phyloP scores from a whole-genome alignment of 2,888 invertebrate genomes.

The Thalpophila matura region DNA sequence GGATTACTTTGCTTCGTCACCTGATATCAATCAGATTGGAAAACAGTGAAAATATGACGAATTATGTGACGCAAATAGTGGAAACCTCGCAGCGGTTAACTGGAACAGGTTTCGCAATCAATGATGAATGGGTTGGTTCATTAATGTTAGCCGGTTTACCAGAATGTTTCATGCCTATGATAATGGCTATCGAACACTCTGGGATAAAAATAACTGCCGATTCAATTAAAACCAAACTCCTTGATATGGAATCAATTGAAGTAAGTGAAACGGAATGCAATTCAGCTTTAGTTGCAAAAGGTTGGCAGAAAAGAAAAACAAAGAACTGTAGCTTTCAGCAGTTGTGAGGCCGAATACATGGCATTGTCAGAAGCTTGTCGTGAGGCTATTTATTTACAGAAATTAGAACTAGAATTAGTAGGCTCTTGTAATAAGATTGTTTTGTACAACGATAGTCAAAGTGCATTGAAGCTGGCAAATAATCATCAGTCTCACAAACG shows the following conservation, averaged over 20 bases:
- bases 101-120: slow-evolving; percentile 1
- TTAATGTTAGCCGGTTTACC: slow-evolving; percentile 5
- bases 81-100: neutral
- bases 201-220: neutral
- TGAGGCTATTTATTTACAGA: slow-evolving; percentile 28
- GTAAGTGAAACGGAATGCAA: neutral
- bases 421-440: neutral
- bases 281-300: neutral
- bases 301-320: neutral
- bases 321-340: slow-evolving; percentile 18
- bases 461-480: neutral
- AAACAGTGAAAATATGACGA: slow-evolving; percentile 4
- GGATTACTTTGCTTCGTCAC: slow-evolving; percentile 6
- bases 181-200: slow-evolving; percentile 4
- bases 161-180: neutral
- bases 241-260: neutral
- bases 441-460: neutral
- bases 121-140: slow-evolving; percentile 4
- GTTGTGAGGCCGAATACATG: slow-evolving; percentile 32
- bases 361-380: slow-evolving; percentile 38
- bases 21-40: slow-evolving; percentile 1
- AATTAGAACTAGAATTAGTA: slow-evolving; percentile 16
- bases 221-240: neutral
- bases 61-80: slow-evolving; percentile 5
- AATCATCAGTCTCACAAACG: neutral